Base-by-base conservation (phyloP, 2,797 vertebrate genomes). In the Eulemur rubriventer region DNA sequence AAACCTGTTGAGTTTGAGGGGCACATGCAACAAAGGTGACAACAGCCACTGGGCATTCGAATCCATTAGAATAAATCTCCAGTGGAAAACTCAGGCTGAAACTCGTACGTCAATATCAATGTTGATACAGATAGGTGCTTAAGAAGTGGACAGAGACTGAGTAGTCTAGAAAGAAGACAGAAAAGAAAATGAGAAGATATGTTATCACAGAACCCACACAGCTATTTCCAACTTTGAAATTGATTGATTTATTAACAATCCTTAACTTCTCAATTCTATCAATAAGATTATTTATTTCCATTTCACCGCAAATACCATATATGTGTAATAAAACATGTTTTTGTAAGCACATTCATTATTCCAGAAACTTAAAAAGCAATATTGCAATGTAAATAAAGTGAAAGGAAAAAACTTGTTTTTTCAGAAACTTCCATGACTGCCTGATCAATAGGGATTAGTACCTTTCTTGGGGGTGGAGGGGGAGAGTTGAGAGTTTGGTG, bases 381-480 rank as follows among this genome's bases (percentile, higher is more conserved):
- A 43, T 30, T 38, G 33, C 12, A 38, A 7, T 79, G 3, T 65
- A 67, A 88, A 59, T 35, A 69, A 93, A 57, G 5, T 1, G 43
- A 89, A 85, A n/a, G 0, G 83, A 57, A 78, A 10, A 10, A 50
- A 13, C 3, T 18, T n/a, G 3, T 2, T 67, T 33, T 52, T 73
- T 67, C 20, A 38, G 24, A 35, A 18, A 28, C 81, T 52, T 59
- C 26, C 55, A 43, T 57, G 16, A 41, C 7, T 67, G 12, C 8
- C 30, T 61, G 22, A 50, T 76, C 55, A 80, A 85, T 85, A 46
- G 4, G 16, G 13, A 80, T 70, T 16, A 35, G 6, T 63, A 8
- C 1, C 1, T 48, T 48, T 17, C 18, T 18, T 1, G 3, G 22
- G 8, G 20, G n/a, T 17, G 9, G 18, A n/a, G 33, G 57, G 6